Evolutionary conservation across 2,888 invertebrate species (phyloP).

Genomic region (Invenusta paracnida): DNA sequence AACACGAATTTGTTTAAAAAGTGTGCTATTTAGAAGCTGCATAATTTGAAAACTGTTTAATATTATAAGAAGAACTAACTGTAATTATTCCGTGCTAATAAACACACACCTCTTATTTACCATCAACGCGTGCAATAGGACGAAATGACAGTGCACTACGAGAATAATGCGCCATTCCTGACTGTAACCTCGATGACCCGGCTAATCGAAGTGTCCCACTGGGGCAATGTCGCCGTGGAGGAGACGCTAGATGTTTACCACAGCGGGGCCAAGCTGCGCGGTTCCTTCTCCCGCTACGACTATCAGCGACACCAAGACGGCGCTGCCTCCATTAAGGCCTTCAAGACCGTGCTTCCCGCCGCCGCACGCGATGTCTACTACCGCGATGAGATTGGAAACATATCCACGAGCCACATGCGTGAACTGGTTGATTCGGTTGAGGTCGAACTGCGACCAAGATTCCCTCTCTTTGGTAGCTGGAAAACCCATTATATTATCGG

Average conservation of each 20-base stretch:
- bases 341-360: constrained; percentile 67
- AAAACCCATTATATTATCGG: constrained; percentile 91
- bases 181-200: constrained; percentile 82
- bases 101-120: too few species aligned
- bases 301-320: constrained; percentile 86
- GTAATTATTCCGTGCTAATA: too few species aligned
- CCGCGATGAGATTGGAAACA: constrained; percentile 92
- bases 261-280: constrained; percentile 84
- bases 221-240: constrained; percentile 97
- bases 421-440: constrained; percentile 85
- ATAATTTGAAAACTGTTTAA: too few species aligned
- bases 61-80: too few species aligned
- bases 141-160: constrained; percentile 78
- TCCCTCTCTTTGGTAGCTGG: constrained; percentile 98
- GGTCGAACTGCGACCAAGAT: constrained; percentile 87
- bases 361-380: constrained; percentile 93
- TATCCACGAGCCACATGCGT: constrained; percentile 89
- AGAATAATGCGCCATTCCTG: constrained; percentile 90
- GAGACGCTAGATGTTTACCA: constrained; percentile 86
- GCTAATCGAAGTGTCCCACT: constrained; percentile 89
- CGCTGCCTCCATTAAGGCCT: constrained; percentile 76
- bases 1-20: too few species aligned
- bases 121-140: constrained; percentile 58
- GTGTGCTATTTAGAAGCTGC: too few species aligned
- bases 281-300: constrained; percentile 91